Percentiles rank a stretch among this genome's conserved stretches.
phyloP scores from a whole-genome alignment of 2,113 vertebrate species.

The Excalfactoria chinensis region DNA sequence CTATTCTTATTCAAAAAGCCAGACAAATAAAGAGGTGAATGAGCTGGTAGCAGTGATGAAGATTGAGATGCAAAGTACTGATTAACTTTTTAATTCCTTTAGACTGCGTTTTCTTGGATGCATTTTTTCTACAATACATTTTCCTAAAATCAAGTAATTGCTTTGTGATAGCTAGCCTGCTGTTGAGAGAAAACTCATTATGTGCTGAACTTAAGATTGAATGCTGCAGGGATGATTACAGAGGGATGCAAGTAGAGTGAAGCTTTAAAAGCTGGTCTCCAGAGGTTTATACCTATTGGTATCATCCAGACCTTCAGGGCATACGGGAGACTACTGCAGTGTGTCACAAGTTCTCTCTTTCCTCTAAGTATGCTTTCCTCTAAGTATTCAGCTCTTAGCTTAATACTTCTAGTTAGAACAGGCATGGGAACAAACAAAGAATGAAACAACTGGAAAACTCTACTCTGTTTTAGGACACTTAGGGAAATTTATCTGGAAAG shows the following conservation, averaged over 20 bases:
- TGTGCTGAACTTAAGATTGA: background rate
- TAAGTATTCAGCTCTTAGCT: background rate
- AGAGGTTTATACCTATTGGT: background rate
- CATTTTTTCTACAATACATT: background rate
- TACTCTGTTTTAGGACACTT: background rate
- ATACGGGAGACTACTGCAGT: background rate
- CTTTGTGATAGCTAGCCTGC: background rate
- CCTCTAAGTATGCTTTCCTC: background rate
- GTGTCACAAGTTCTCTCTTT: background rate
- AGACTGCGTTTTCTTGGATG: background rate
- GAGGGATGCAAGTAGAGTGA: background rate
- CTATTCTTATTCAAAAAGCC: background rate
- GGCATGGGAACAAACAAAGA: background rate
- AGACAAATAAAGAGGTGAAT: background rate
- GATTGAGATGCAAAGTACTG: background rate
- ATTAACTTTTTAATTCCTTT: background rate
- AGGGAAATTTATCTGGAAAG: background rate
- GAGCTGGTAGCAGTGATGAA: background rate
- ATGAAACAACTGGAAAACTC: background rate
- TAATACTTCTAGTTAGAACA: background rate
- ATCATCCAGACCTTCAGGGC: background rate
- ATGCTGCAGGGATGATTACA: background rate
- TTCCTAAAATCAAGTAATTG: background rate
- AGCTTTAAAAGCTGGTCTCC: background rate
- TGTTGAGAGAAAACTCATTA: background rate